Base-by-base conservation (phyloP, 2,113 vertebrate species). In the Synchiropus splendidus region DNA sequence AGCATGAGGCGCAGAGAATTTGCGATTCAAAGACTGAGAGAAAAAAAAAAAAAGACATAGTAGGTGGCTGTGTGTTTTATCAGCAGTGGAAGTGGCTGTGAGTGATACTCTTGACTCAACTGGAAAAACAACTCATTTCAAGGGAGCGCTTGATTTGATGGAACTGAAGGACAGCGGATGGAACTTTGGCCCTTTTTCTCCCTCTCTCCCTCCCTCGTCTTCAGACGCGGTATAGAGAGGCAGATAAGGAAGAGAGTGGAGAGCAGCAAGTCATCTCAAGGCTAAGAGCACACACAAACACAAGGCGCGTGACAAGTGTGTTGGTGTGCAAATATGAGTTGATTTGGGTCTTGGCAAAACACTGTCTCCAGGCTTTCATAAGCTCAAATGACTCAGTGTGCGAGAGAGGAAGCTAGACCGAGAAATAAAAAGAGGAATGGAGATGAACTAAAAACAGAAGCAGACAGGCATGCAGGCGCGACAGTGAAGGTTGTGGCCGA, bases 111-210 rank as follows among this genome's bases (percentile, higher is more conserved):
- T 50, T 30, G 40, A 66, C 42, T 75, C 61, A 57, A 35, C 10
- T 10, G 39, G 13, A 42, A 52, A 67, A 73, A 71, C 59, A 75
- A 55, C 34, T 67, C 31, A 51, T 61, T 67, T 74, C 45, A 61
- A 69, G 58, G 55, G 40, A 11, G 31, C 27, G 39, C 51, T 39
- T 58, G 64, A 64, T 59, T 18, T 52, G 47, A 57, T 32, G 41
- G 27, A 63, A 60, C 18, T 39, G 53, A 42, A 63, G 42, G 54
- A 64, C 43, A 31, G 27, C 12, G 31, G 42, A 33, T 34, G 45
- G 39, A 48, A 58, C 59, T 48, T 31, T 39, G 32, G 37, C 35
- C 62, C 6, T 4, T 12, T 9, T 21, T 27, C 8, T 13, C 21
- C 21, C 21, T 27, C 21, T 8, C 21, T 27, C 21, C 21, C 21